Evolutionary conservation across 2,113 vertebrate species (phyloP), one percentile per base, ranked within the genome.

Genomic region (Ciconia maguari): DNA sequence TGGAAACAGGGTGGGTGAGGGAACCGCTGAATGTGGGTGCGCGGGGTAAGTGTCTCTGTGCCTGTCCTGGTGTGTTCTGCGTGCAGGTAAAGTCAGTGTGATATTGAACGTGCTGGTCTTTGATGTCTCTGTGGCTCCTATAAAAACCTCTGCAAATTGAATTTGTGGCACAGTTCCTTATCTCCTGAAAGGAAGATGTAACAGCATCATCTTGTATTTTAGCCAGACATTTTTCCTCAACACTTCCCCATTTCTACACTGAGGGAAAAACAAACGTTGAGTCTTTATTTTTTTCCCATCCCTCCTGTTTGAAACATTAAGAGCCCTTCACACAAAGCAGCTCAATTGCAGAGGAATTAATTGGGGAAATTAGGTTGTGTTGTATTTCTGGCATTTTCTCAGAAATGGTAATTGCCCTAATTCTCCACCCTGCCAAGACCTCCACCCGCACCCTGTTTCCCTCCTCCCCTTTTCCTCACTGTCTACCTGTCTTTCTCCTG

Each of bases 351-450:
- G 78, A 88, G 77, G 91, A 94, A 97, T 97, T 98, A 98, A 98
- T 98, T 97, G 94, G 97, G 93, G 94, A 97, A 98, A 98, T 98
- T 98, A 98, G 91, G 83, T 97, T 96, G 95, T 97, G 94, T 98
- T 98, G 97, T 98, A 97, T 98, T 98, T 96, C 92, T 97, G 97
- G 94, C 93, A 89, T 94, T 94, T 97, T 95, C 95, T 93, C 89
- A 87, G 89, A 79, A 94, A 92, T 32, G 74, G 95, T 97, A 98
- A 98, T 98, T 98, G 93, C 97, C 94, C 92, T 92, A 97, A 97
- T 98, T 97, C 97, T 97, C 97, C 76, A 90, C 83, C 83, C 78
- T 86, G 83, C 92, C 93, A 93, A 92, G 89, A 94, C 96, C 94
- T 97, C 83, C 72, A 80, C 83, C 78, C 1, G 9, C 95, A 62